Evolutionary conservation across 2,888 invertebrate genomes (phyloP).

Genomic region (Drosophila dives): DNA sequence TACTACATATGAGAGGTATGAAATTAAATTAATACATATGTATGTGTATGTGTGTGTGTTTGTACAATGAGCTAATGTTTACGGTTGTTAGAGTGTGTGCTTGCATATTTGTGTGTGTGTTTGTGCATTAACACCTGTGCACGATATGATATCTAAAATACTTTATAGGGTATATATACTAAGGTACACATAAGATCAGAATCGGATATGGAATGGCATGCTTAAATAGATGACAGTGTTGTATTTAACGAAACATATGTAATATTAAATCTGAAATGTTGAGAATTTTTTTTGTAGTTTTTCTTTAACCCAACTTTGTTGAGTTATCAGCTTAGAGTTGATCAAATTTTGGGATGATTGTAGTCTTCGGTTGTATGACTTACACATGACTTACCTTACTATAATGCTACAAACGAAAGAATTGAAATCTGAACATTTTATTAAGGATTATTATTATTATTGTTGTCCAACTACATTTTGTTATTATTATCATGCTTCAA

Average conservation of each 20-base stretch:
- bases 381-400: constrained; percentile 38
- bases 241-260: not conserved
- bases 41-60: constrained; percentile 19
- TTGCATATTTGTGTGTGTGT: constrained; percentile 9
- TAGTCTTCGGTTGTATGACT: constrained; percentile 18
- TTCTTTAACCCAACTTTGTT: not conserved
- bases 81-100: not conserved
- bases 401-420: constrained; percentile 33
- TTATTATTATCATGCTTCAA: constrained; percentile 23
- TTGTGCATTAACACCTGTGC: constrained; percentile 27
- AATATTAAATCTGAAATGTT: constrained; percentile 9
- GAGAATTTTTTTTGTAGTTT: not conserved
- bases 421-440: constrained; percentile 19
- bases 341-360: constrained; percentile 7
- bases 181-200: not conserved
- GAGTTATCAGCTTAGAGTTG: not conserved
- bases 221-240: constrained; percentile 3
- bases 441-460: constrained; percentile 18
- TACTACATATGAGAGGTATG: constrained; percentile 37
- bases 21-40: constrained; percentile 24
- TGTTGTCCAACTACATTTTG: not conserved
- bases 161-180: not conserved
- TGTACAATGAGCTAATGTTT: not conserved
- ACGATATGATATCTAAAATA: constrained; percentile 5
- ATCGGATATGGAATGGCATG: constrained; percentile 19